These are phyloP conservation scores for Petrosia ficiformis DNA, from an alignment of 37 sponge, comb jelly and placozoan genomes.

Conservation along the genomic window DNA sequence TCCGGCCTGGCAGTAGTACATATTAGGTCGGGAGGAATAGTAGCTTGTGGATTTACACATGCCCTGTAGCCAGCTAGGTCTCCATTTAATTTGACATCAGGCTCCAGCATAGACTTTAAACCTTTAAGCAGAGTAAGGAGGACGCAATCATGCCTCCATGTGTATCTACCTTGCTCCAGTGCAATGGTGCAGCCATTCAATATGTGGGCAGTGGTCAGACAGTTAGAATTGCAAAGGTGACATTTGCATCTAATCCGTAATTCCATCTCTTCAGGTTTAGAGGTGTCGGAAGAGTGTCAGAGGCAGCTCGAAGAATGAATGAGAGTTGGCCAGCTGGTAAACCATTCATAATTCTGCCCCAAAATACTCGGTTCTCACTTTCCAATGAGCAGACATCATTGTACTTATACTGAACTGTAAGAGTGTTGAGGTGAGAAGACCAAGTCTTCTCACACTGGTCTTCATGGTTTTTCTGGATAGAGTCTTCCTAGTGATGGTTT, in stretches of 20 bases:
- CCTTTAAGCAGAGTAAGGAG: background rate
- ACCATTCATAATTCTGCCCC: slow-evolving; percentile 3
- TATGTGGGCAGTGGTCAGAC: slow-evolving; percentile 16
- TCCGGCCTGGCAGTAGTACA: slow-evolving; percentile 20
- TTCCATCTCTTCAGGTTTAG: slow-evolving; percentile 26
- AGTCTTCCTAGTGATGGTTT: slow-evolving; percentile 4
- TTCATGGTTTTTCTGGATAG: background rate
- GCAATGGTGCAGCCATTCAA: slow-evolving; percentile 16
- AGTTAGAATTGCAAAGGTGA: background rate
- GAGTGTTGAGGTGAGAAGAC: no score
- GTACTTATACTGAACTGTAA: no score
- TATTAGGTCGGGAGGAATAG: slow-evolving; percentile 14
- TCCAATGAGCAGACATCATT: no score
- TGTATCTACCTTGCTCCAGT: slow-evolving; percentile 11
- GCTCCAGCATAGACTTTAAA: background rate
- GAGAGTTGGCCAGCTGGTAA: slow-evolving; percentile 6
- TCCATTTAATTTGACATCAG: background rate
- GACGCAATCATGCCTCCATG: slow-evolving; percentile 24
- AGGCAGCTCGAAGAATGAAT: slow-evolving; percentile 6
- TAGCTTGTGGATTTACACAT: background rate
- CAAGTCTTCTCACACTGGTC: no score
- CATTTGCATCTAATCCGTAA: background rate
- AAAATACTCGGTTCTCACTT: no score
- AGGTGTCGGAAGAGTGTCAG: slow-evolving; percentile 28
- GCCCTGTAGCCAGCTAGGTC: slow-evolving; percentile 7